Conservation (phyloP, 2,888 invertebrate species). For the Bombylius discolor region DNA sequence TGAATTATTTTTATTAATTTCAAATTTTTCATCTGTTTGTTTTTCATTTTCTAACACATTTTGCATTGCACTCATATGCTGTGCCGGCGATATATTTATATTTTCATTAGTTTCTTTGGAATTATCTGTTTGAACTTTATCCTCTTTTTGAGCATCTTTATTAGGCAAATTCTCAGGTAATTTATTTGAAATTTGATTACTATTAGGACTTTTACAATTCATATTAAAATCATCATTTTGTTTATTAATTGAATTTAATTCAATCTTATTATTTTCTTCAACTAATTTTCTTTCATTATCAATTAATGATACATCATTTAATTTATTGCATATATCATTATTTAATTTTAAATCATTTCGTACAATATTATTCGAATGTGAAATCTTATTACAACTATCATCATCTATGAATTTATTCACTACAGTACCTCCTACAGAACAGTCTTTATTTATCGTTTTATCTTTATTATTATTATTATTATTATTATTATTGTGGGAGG, state of each 20-base stretch:
- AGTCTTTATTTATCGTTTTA: neutral
- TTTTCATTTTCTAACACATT: too few species aligned
- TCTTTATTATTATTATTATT: too few species aligned
- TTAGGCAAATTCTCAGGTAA: neutral
- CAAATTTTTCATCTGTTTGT: too few species aligned
- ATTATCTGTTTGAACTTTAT: neutral
- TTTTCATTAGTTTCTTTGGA: neutral
- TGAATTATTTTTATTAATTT: too few species aligned
- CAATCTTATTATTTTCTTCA: neutral
- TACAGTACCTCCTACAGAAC: neutral
- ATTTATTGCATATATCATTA: neutral
- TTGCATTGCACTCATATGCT: too few species aligned
- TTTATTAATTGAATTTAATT: neutral
- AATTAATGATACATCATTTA: neutral
- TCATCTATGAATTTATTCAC: neutral
- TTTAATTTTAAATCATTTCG: neutral
- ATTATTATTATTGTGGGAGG: neutral
- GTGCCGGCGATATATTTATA: too few species aligned
- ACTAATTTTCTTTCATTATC: neutral
- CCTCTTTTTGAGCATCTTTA: neutral
- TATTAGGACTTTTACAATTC: neutral
- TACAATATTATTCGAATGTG: neutral
- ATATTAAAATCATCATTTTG: neutral
- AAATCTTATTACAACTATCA: neutral
- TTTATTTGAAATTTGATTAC: neutral